Evolutionary conservation across 23 tunicate genomes (phyloP), one percentile per base, ranked within the genome.

Genomic region (Clavelina lepadiformis): DNA sequence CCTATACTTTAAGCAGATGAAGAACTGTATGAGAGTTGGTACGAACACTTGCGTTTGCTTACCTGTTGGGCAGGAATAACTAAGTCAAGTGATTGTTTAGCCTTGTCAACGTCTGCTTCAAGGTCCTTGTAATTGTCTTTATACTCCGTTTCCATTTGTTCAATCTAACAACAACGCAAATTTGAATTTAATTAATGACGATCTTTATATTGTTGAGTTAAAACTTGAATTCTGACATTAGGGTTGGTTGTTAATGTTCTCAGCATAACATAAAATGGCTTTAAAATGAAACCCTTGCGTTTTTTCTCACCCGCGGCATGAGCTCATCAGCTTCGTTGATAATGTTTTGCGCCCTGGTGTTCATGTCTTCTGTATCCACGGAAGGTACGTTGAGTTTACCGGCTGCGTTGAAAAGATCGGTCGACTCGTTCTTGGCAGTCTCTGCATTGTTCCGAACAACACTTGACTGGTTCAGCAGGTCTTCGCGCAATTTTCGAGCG

Each of bases 321-420:
- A 79, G 54, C 18, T 68, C 56, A 24, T 68, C 34, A 0, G 82
- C 79, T 73, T 74, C 61, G n/a, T 49, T 76, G 29, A 55, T 36
- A 13, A 88, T 59, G 21, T 65, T 57, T 65, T 63, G 74, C 3
- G 78, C 55, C 5, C 68, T 52, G 5, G 49, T 13, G 44, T 62
- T 74, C 76, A 81, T 69, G 20, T 58, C 66, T 3, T 89, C 88
- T 15, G 82, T 70, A 47, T 89, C 80, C 28, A 74, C 80, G 5
- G 51, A 30, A 5, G 97, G 97, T 51, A 89, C 70, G 18, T 35
- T 51, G 2, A 89, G 61, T 52, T 89, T 89, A 13, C 35, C 55
- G 23, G 89, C 97, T 38, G 72, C 81, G 19, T 89, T 81, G 27
- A 81, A 76, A 4, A 89, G 58, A 37, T 89, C 80, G 30, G 97